Base-by-base conservation (phyloP, 2,797 vertebrate genomes). In the Coendou prehensilis region DNA sequence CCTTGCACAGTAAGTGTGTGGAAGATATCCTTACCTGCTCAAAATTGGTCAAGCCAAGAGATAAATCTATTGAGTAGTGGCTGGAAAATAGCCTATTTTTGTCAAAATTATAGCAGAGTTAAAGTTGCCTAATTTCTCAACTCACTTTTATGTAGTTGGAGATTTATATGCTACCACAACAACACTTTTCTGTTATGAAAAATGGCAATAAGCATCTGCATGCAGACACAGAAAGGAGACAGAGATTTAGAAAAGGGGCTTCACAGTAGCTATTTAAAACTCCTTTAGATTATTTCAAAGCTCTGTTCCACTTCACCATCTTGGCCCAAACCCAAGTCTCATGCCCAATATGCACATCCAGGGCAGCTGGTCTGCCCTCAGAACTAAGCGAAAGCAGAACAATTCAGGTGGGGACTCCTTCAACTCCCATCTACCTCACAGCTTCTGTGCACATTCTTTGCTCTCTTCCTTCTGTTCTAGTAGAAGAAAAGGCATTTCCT, bases 11-110 rank as follows among this genome's bases (percentile, higher is more conserved):
- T 75, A 63, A 52, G 23, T 45, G 4, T 33, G 50, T 78, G 33
- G n/a, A 61, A 61, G 71, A 54, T 4, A 2, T 57, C 18, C 64
- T 82, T n/a, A 64, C 78, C 52, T 86, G 30, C 10, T 80, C 1
- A n/a, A 47, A 71, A 45, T 85, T 8, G 82, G 23, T 75, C 79
- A 73, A 57, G 7, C 30, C 56, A 56, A 76, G 64, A 89, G 54
- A 59, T 20, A 47, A 56, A 82, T 23, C 47, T n/a, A 56, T 90
- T 7, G 5, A 75, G 14, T 41, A 5, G 5, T 14, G 2, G 28
- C 64, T 90, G 71, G 8, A 95, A 37, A 89, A 79, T 26, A 61
- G 11, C 7, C 33, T 83, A 30, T 52, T 79, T 89, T 89, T 93
- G 59, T 18, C 59, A 79, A 90, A 87, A 88, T 50, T 59, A 69